A percentile compares a stretch with the other conserved stretches of the same genome.
These are phyloP conservation scores for Sisyra nigra DNA, from an alignment of 2,888 invertebrate species.

Conservation along the genomic window DNA sequence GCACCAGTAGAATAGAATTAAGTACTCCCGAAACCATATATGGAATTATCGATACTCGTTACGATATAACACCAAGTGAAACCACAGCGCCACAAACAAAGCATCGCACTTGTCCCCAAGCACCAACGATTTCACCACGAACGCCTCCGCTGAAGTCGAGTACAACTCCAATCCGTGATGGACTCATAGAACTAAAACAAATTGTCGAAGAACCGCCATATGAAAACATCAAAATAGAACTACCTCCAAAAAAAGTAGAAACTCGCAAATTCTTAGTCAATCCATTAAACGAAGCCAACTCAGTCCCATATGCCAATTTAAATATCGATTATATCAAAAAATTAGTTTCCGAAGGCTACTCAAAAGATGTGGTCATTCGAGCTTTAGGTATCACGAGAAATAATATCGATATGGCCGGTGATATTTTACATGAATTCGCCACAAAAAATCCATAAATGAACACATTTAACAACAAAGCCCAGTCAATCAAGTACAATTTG, in stretches of 20 bases:
- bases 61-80: conserved; percentile 27
- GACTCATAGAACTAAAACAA: conserved; percentile 9
- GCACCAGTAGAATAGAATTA: conserved; percentile 22
- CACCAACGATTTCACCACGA: background rate
- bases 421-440: conserved; percentile 83
- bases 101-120: conserved; percentile 7
- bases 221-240: conserved; percentile 21
- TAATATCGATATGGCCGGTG: conserved; percentile 90
- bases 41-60: conserved; percentile 50
- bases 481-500: too few species aligned
- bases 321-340: conserved; percentile 83
- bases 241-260: conserved; percentile 17
- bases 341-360: conserved; percentile 78
- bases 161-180: conserved; percentile 35
- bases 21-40: conserved; percentile 59
- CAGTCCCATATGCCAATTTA: conserved; percentile 64
- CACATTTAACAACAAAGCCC: too few species aligned
- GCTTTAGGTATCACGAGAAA: conserved; percentile 86
- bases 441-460: conserved; percentile 32
- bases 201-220: conserved; percentile 15
- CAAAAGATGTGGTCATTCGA: conserved; percentile 78
- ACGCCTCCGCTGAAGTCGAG: conserved; percentile 35
- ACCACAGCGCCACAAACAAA: conserved; percentile 12
- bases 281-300: conserved; percentile 23
- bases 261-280: conserved; percentile 14